These are phyloP conservation scores for Listrodromus nycthemerus DNA, from an alignment of 2,888 invertebrate genomes.

Conservation along the genomic window DNA sequence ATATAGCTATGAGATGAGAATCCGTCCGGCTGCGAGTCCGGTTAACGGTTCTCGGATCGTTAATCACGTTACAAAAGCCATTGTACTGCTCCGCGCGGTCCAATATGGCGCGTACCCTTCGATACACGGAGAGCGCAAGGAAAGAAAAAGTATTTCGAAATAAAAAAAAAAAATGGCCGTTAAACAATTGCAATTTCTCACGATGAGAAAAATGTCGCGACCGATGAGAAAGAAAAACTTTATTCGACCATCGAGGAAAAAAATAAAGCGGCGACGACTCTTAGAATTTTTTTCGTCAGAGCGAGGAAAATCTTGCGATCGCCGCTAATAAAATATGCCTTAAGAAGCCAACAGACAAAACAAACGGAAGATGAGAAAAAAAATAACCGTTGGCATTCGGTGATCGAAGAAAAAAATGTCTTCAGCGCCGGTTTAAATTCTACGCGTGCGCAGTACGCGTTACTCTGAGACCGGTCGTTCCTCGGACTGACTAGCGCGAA, in stretches of 20 bases:
- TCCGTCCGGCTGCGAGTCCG: constrained; percentile 34
- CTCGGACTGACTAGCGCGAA: constrained; percentile 40
- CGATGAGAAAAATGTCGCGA: too few species aligned
- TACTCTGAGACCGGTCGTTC: constrained; percentile 39
- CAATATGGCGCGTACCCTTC: not conserved
- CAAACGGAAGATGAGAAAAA: not conserved
- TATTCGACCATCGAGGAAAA: too few species aligned
- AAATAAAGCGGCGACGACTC: too few species aligned
- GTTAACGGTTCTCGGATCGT: constrained; percentile 47
- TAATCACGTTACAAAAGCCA: constrained; percentile 46
- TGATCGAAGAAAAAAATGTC: not conserved
- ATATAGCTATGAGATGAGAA: constrained; percentile 13
- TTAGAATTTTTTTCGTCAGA: too few species aligned
- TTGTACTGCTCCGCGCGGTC: constrained; percentile 3
- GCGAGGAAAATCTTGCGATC: too few species aligned
- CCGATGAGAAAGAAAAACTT: too few species aligned
- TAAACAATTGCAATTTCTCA: too few species aligned
- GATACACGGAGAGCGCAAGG: not conserved
- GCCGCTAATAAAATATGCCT: not conserved
- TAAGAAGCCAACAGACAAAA: too few species aligned
- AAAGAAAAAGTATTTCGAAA: not conserved
- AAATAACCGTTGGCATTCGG: not conserved
- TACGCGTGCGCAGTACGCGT: constrained; percentile 9
- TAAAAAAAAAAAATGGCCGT: not conserved
- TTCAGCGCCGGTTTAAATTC: constrained; percentile 2